Conservation (phyloP, 2,113 vertebrate species). For the Peromyscus polionotus region DNA sequence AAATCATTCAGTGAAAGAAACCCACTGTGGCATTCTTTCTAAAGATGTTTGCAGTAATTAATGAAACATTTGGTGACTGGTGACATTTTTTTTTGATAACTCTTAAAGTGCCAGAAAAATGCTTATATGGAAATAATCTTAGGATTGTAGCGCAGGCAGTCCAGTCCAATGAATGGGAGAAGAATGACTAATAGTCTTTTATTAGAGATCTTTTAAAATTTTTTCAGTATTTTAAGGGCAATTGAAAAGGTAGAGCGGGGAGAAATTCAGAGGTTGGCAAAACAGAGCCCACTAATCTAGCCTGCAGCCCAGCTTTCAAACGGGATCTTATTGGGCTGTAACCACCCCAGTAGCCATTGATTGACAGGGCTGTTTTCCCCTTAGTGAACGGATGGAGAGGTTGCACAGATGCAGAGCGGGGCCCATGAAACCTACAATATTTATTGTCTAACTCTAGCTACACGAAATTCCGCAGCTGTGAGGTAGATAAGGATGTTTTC, state of each 20-base stretch:
- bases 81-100: constrained; percentile 87
- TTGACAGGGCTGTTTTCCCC: not conserved
- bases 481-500: not conserved
- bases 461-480: not conserved
- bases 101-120: constrained; percentile 86
- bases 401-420: not conserved
- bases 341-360: not conserved
- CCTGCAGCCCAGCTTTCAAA: not conserved
- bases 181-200: constrained; percentile 73
- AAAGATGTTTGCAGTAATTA: constrained; percentile 90
- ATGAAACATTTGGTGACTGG: constrained; percentile 87
- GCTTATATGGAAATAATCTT: constrained; percentile 83
- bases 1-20: constrained; percentile 87
- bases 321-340: not conserved
- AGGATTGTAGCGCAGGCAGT: constrained; percentile 75
- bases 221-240: not conserved
- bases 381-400: not conserved
- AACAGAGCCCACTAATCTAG: not conserved
- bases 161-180: constrained; percentile 70
- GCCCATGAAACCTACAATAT: not conserved
- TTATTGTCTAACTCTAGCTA: not conserved
- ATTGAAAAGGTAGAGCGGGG: not conserved
- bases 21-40: constrained; percentile 85
- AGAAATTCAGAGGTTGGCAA: constrained; percentile 1
- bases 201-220: not conserved